Percentiles rank a stretch among this genome's conserved stretches.
Conservation (phyloP, 2,113 vertebrate species). For the Amazona vittata region DNA sequence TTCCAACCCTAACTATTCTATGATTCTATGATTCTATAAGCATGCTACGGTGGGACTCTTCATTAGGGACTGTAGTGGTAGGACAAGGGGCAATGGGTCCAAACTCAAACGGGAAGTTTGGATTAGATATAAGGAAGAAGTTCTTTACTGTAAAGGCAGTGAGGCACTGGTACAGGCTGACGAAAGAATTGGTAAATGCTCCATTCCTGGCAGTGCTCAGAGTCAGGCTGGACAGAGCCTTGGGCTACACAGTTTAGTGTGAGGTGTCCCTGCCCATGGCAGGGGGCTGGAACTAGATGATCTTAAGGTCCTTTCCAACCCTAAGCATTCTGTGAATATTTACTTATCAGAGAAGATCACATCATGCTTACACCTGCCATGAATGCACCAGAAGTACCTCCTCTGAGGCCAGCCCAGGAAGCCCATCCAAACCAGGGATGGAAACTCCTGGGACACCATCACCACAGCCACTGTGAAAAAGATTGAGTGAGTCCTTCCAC, state of each 20-base stretch:
- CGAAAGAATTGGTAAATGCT: background rate
- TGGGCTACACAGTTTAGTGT: background rate
- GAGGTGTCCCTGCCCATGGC: background rate
- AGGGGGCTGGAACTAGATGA: background rate
- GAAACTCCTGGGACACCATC: background rate
- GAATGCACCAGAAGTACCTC: background rate
- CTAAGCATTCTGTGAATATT: background rate
- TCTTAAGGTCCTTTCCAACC: background rate
- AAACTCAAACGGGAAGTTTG: no score
- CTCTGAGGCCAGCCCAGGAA: background rate
- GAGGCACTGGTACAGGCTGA: background rate
- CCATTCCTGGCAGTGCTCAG: background rate
- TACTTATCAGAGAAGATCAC: background rate
- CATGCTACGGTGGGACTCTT: no score
- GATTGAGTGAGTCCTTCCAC: background rate
- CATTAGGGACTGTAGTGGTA: no score
- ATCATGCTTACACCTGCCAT: background rate
- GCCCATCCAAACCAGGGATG: background rate
- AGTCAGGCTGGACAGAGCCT: background rate
- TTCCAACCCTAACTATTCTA: no score
- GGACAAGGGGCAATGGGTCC: no score
- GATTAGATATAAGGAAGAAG: background rate
- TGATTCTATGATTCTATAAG: no score
- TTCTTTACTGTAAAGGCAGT: background rate
- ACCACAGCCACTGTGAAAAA: background rate